Base-by-base conservation (phyloP, 1,140 invertebrate species). In the Zaprionus capensis region DNA sequence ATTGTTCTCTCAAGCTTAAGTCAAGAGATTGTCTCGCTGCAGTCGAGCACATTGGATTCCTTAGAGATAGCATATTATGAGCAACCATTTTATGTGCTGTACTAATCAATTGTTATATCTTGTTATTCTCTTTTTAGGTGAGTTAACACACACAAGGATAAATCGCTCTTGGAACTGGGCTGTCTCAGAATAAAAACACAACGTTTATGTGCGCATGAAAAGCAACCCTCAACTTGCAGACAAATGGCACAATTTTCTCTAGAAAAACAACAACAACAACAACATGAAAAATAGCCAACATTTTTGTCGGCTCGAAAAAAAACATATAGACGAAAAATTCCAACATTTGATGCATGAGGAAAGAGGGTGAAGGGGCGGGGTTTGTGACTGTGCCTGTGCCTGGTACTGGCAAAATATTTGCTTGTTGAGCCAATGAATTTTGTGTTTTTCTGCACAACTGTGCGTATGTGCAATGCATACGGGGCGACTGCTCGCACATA, bases 401-500 rank as follows among this genome's bases (percentile, higher is more conserved):
- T 77, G 67, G 66, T 57, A 4, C 56, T 85, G 74, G 62, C 59
- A 71, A 76, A 84, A 78, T 75, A 70, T 78, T 68, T 51, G 68
- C 69, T 69, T 86, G 76, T 82, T 86, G 73, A 51, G 38, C 41
- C 22, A 20, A 51, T 49, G 41, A 20, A 26, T 57, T 56, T 22
- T 2, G 6, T 57, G 17, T n/a, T 14, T 55, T 17, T 49, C 36
- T 24, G 81, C 49, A 55, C 79, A 74, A 57, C 84, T 72, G 64
- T 84, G 84, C 84, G 84, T 90, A 84, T 88, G 84, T 71, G 85
- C 57, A 73, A 85, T 76, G 76, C 76, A 71, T 68, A 44, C 38
- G 15, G 38, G 15, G 15, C 15, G 38, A n/a, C 15, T n/a, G 15
- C 15, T n/a, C 20, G 66, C 81, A 49, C 46, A 57, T 34, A 83